phyloP scores from a whole-genome alignment of 2,797 vertebrate genomes.

The Trachops cirrhosus region DNA sequence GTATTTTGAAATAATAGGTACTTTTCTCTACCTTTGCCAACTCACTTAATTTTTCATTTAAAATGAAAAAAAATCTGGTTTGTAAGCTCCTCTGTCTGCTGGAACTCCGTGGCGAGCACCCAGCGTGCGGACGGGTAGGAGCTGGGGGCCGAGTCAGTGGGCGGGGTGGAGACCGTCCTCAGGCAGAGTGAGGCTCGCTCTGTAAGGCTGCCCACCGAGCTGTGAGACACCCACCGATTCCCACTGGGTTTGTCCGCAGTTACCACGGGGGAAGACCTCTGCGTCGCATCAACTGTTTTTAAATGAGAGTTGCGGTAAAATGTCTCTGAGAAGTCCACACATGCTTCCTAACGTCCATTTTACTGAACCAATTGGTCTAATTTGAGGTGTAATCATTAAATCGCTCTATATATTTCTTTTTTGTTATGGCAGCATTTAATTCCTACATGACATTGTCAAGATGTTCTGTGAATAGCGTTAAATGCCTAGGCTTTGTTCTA shows the following conservation, averaged over 20 bases:
- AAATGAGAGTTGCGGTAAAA: background rate
- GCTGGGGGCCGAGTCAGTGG: too few species aligned
- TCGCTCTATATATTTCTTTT: background rate
- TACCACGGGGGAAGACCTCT: background rate
- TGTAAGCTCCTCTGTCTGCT: background rate
- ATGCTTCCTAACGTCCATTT: background rate
- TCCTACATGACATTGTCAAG: background rate
- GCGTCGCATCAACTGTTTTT: background rate
- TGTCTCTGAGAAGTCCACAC: background rate
- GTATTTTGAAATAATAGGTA: background rate
- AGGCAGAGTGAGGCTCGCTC: too few species aligned
- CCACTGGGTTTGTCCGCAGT: background rate
- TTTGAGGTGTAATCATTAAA: background rate
- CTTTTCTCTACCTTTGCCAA: background rate
- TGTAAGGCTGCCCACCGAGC: accelerated
- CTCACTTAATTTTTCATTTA: background rate
- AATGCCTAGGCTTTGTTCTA: background rate
- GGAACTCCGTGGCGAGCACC: background rate
- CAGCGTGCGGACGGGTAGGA: accelerated
- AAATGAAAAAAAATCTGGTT: background rate
- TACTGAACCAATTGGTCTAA: background rate
- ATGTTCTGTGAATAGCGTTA: background rate
- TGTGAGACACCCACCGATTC: too few species aligned
- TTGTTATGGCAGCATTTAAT: background rate
- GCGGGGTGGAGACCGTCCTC: too few species aligned